Evolutionary conservation across 2,113 vertebrate species (phyloP), one percentile per base, ranked within the genome.

Genomic region (Pimephales promelas): DNA sequence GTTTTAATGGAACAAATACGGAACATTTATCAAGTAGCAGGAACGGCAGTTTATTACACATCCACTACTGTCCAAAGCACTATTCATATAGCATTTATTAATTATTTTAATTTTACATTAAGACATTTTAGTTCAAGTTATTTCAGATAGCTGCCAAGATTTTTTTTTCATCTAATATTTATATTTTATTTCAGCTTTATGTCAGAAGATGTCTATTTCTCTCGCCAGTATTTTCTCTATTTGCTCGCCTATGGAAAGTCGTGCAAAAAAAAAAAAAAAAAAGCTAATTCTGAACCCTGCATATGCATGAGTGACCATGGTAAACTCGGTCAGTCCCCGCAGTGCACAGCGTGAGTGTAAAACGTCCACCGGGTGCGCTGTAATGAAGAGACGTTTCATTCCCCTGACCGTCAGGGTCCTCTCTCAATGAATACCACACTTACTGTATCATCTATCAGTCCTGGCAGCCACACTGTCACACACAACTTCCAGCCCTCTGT

Each of bases 391-490:
- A 83, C 66, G 72, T 79, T 85, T 82, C 79, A 85, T 83, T 68
- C 80, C 62, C 81, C 56, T 24, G 66, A 79, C 82, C 84, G 70
- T 84, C 73, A 22, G 79, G 83, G 80, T 79, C 81, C 84, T 82
- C 83, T 86, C 79, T 71, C 81, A 88, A 78, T 77, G 84, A 90
- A 86, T 94, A 93, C 94, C 94, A 91, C 92, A 91, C 95, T 95
- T 93, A 86, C 85, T 68, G 70, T 95, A 94, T 95, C 95, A 96
- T 96, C 95, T 95, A 95, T 96, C 95, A 95, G 95, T 94, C 92
- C 93, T 95, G 94, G 94, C 95, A 95, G 94, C 94, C 95, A 95
- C 95, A 95, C 43, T 31, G 79, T 94, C 94, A 95, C 96, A 96
- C 94, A 94, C 94, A 81, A 94, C 80, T 94, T 95, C 94, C 95